Conservation (phyloP, 2,888 invertebrate genomes). For the Resseliella maxima region DNA sequence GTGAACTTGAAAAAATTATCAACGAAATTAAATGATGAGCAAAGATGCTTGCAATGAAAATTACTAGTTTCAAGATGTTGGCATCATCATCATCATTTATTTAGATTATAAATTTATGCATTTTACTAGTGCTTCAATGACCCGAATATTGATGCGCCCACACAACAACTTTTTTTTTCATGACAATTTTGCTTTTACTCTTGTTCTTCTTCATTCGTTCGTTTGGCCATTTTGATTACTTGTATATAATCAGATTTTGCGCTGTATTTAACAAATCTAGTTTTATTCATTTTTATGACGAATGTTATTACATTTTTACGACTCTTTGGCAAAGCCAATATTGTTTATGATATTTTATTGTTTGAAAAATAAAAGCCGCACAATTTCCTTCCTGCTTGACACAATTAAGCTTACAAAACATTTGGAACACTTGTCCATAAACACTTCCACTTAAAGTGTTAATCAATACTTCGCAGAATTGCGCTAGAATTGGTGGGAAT, state of each 20-base stretch:
- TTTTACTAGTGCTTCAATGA: conserved; percentile 35
- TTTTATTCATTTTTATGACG: too few species aligned
- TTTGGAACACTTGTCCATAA: not conserved
- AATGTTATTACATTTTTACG: too few species aligned
- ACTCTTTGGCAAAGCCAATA: not conserved
- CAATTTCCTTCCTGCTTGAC: conserved; percentile 12
- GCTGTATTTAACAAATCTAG: too few species aligned
- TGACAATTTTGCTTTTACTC: not conserved
- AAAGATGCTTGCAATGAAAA: not conserved
- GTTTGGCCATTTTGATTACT: too few species aligned
- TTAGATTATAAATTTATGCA: conserved; percentile 15
- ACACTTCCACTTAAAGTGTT: not conserved
- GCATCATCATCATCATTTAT: not conserved
- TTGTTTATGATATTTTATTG: not conserved
- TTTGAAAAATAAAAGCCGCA: not conserved
- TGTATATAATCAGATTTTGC: too few species aligned
- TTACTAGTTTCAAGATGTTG: not conserved
- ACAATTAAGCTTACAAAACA: not conserved
- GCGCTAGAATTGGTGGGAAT: not conserved
- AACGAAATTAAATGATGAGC: not conserved
- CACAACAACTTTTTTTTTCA: not conserved
- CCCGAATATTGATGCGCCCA: not conserved
- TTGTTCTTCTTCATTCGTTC: too few species aligned
- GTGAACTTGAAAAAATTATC: conserved; percentile 39
- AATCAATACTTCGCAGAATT: conserved; percentile 8